Percentiles rank a stretch among this genome's conserved stretches.
These are phyloP conservation scores for Caerostris darwini DNA, from an alignment of 1,140 invertebrate genomes.

Conservation along the genomic window DNA sequence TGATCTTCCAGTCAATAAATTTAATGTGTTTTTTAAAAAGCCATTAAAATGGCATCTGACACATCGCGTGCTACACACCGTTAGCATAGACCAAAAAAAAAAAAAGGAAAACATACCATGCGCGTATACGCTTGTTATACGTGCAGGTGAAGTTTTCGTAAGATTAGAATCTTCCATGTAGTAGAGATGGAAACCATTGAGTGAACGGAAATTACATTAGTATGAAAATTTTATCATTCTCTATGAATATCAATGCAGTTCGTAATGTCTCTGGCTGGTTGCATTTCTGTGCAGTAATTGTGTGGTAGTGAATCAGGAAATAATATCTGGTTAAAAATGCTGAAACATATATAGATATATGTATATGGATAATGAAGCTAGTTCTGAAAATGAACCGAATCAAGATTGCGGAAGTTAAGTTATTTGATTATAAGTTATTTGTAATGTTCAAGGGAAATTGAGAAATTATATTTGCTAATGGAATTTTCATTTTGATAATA, in stretches of 20 bases:
- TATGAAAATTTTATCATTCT: slow-evolving; percentile 12
- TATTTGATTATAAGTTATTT: too few relatives aligned
- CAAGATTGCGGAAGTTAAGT: too few relatives aligned
- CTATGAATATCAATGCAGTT: slow-evolving; percentile 13
- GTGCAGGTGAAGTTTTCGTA: background rate
- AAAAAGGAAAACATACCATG: background rate
- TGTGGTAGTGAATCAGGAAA: too few relatives aligned
- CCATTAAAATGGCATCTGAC: slow-evolving; percentile 52
- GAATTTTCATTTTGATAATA: too few relatives aligned
- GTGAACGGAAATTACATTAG: background rate
- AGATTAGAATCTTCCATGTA: background rate
- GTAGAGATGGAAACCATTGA: background rate
- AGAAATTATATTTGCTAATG: too few relatives aligned
- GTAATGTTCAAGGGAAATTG: too few relatives aligned
- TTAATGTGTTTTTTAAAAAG: slow-evolving; percentile 47
- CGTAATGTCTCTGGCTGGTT: background rate
- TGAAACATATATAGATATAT: too few relatives aligned
- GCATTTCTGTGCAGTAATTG: too few relatives aligned
- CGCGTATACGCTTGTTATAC: background rate
- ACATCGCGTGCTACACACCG: slow-evolving; percentile 3
- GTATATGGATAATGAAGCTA: too few relatives aligned
- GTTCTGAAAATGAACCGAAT: too few relatives aligned
- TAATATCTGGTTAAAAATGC: too few relatives aligned
- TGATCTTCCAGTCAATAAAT: slow-evolving; percentile 49
- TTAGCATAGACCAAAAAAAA: background rate